A percentile compares a stretch with the other conserved stretches of the same genome.
Conservation (phyloP, 92 coral and sea anemone species). For the Zoanthus sansibaricus region DNA sequence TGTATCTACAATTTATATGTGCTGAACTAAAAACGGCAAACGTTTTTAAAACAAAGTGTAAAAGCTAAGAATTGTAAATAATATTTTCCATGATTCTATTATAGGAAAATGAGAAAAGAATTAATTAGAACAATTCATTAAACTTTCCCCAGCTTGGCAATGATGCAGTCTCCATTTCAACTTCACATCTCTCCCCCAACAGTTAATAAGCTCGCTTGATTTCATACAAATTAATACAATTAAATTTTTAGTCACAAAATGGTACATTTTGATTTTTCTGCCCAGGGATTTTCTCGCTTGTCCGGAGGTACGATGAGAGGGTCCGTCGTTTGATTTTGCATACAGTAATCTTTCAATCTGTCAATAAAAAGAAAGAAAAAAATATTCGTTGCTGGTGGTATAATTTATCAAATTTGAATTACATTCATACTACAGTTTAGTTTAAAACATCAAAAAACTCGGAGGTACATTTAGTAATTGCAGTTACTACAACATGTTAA, state of each 20-base stretch:
- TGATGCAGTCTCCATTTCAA: constrained; percentile 14
- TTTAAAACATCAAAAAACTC: background rate
- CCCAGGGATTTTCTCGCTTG: constrained; percentile 98
- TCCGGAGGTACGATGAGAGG: constrained; percentile 98
- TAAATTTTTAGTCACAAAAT: constrained; percentile 65
- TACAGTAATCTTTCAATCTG: constrained; percentile 94
- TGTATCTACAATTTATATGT: background rate
- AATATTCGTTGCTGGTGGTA: background rate
- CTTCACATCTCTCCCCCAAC: background rate
- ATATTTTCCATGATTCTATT: background rate
- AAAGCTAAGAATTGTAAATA: background rate
- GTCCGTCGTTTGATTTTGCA: constrained; percentile 86
- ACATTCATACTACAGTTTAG: background rate
- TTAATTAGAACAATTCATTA: constrained; percentile 16
- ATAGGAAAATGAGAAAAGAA: background rate
- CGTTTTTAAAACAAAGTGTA: constrained; percentile 1
- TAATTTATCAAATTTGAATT: background rate
- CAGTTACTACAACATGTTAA: background rate
- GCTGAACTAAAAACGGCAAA: background rate
- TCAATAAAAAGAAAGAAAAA: constrained; percentile 25
- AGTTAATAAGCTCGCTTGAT: background rate
- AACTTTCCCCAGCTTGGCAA: constrained; percentile 1
- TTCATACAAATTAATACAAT: background rate
- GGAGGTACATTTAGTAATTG: background rate
- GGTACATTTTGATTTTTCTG: constrained; percentile 95